Evolutionary conservation across 1,140 invertebrate genomes (phyloP), one percentile per base, ranked within the genome.

Genomic region (Gryon sp.): DNA sequence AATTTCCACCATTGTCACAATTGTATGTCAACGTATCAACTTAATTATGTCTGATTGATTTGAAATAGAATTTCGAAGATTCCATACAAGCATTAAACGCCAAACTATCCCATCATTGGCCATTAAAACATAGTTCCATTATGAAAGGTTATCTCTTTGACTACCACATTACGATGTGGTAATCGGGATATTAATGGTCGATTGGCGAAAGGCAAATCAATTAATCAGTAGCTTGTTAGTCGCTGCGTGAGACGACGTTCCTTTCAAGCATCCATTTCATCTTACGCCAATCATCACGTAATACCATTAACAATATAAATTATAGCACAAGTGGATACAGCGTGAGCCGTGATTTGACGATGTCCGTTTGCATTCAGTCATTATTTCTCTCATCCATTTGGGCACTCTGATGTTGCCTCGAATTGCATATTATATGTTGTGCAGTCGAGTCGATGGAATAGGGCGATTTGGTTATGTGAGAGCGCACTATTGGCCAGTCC

Each of bases 401-500:
- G 26, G 43, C 15, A 7, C 24, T n/a, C n/a, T n/a, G 59, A 65
- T 65, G 74, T 70, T 66, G 41, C 46, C 15, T 46, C 43, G 55
- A 62, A 70, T 72, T 70, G 53, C 53, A 70, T 76, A 76, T 65
- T 69, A 63, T 63, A 69, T 76, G 41, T 48, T 48, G 34, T 48
- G 12, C 7, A 38, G 34, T 24, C 38, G 38, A 55, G 57, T 70
- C 50, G 52, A 70, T 70, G 53, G 50, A 72, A 60, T 62, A 43
- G 72, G 62, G 55, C 66, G 19, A 66, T 75, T 70, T 52, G 57
- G 50, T n/a, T 59, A 36, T 32, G 62, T 76, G 80, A 83, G 78
- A 69, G 78, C 76, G 60, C n/a, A 69, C 83, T 74, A 85, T 84
- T 83, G 78, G 78, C 50, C 62, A 59, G 73, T 53, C 75, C 70